Evolutionary conservation across 2,888 invertebrate genomes (phyloP).

Genomic region (Celastrina argiolus): DNA sequence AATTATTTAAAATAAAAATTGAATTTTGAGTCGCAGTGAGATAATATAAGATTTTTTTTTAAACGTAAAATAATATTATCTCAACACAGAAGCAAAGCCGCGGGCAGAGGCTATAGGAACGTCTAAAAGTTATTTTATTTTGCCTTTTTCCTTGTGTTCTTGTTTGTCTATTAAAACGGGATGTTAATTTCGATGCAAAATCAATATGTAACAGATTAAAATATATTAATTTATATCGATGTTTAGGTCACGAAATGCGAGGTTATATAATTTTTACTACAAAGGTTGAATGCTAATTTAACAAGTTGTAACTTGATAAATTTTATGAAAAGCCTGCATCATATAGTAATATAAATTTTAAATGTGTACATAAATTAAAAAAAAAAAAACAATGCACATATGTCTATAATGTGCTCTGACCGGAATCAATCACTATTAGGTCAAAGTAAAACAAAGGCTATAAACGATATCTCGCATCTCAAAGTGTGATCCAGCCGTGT

Average conservation of each 20-base stretch:
- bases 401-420: neutral
- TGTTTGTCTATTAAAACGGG: neutral
- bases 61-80: no score
- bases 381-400: no score
- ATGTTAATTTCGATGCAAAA: neutral
- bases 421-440: constrained; percentile 29
- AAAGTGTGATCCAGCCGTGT: constrained; percentile 39
- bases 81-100: neutral
- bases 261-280: no score
- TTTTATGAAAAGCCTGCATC: no score
- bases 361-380: no score
- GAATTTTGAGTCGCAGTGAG: no score
- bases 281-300: neutral
- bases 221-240: neutral
- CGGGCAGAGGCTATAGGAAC: neutral
- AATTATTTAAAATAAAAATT: no score
- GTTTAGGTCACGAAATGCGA: neutral
- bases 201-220: neutral
- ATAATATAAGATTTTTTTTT: no score
- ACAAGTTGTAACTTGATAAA: no score
- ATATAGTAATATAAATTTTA: no score
- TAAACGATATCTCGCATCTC: constrained; percentile 40
- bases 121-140: neutral
- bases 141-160: neutral
- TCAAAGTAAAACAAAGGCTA: constrained; percentile 37